phyloP scores from a whole-genome alignment of 2,113 vertebrate genomes.

The Clupea harengus region DNA sequence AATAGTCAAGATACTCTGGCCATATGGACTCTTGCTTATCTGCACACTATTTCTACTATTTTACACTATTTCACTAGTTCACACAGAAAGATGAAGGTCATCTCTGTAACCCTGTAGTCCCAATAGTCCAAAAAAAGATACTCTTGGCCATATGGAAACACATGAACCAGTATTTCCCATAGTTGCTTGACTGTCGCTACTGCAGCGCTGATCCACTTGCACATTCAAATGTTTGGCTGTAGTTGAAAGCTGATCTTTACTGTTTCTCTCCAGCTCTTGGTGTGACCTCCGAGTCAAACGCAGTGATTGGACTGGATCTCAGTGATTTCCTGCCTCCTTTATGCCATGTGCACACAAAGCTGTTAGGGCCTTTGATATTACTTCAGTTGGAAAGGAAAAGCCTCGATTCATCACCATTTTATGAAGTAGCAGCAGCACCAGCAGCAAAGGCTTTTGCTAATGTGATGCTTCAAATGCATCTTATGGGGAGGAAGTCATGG shows the following conservation, averaged over 20 bases:
- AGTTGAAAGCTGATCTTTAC: background rate
- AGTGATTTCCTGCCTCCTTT: background rate
- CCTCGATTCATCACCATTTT: background rate
- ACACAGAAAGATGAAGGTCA: too few relatives aligned
- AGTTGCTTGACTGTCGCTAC: background rate
- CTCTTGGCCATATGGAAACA: background rate
- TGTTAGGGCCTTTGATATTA: background rate
- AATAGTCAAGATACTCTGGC: too few relatives aligned
- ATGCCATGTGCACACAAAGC: background rate
- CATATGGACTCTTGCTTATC: background rate
- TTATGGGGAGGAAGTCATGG: constrained; percentile 44
- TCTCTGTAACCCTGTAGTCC: background rate
- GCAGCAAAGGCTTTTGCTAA: background rate
- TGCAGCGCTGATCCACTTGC: background rate
- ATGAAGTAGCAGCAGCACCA: background rate
- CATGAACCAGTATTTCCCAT: background rate
- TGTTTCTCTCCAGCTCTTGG: background rate
- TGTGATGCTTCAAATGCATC: constrained; percentile 47
- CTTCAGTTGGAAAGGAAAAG: background rate
- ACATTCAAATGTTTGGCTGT: background rate
- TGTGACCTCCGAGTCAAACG: background rate
- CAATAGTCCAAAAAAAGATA: background rate
- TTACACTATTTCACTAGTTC: too few relatives aligned
- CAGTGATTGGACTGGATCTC: background rate
- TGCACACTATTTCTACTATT: background rate